Base-by-base conservation (phyloP, 2,888 invertebrate species). In the Thymelicus sylvestris region DNA sequence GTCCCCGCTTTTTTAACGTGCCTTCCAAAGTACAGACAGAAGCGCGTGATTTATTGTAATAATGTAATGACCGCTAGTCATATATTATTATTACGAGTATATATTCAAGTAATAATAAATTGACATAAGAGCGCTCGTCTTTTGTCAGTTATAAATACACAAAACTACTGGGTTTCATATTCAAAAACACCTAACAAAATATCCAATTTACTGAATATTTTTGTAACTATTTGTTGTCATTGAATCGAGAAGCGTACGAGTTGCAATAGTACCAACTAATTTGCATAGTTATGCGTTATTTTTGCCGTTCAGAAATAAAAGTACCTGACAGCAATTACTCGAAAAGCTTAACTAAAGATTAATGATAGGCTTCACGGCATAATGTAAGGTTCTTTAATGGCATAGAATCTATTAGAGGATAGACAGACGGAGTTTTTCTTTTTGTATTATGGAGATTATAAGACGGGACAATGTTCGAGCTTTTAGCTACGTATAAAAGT, bases 241-340 rank as follows among this genome's bases (percentile, higher is more conserved):
- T 7, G 7, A 48, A 50, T 57, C 57, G 24, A 66, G 8, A 57
- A 31, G 7, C 41, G 1, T 66, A n/a, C 66, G 57, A 66, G 57
- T 19, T n/a, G 7, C 57, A n/a, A 44, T 39, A 57, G 66, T 57
- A 66, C 0, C 62, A 15, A 24, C 66, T 39, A 57, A 74, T 74
- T 72, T 61, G 71, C 73, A 72, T 74, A 74, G 65, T 61, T 64
- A 70, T 74, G 63, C 59, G 39, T 60, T 67, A 63, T 66, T 73
- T 70, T 70, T 74, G 68, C 69, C 50, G 61, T 67, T 55, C 61
- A 67, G 72, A 74, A 67, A 72, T 72, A 62, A 71, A 71, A 71
- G 65, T 67, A 67, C 8, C 57, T n/a, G 48, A 59, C 66, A 52
- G 60, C 44, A 66, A 64, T 66, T 66, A 66, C 15, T 66, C 59